Conservation (phyloP, 2,113 vertebrate species). For the Empidonax alnorum region DNA sequence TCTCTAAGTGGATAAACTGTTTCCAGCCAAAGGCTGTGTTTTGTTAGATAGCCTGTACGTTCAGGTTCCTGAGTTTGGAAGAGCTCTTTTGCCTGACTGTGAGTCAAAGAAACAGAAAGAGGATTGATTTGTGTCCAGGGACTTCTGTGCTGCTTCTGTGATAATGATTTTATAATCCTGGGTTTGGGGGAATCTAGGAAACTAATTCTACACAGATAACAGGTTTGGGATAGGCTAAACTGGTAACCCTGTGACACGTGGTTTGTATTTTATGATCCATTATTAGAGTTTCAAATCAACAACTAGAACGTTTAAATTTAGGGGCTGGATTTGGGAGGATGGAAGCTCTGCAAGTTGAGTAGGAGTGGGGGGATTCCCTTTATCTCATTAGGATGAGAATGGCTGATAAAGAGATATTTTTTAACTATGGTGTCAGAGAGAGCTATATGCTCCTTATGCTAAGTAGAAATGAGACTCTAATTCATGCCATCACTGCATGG, state of each 20-base stretch:
- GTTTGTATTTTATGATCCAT: neutral
- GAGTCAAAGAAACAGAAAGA: neutral
- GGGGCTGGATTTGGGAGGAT: neutral
- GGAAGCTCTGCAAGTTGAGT: neutral
- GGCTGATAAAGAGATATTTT: neutral
- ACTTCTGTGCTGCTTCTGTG: neutral
- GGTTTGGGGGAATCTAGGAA: neutral
- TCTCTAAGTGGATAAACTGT: neutral
- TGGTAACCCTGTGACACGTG: neutral
- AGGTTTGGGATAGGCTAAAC: neutral
- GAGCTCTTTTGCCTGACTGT: neutral
- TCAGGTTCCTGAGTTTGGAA: neutral
- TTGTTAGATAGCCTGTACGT: neutral
- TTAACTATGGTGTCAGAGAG: neutral
- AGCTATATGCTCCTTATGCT: neutral
- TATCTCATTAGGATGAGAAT: neutral
- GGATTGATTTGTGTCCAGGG: neutral
- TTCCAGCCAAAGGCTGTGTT: neutral
- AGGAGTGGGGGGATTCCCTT: neutral
- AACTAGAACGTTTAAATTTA: neutral
- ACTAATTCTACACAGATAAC: neutral
- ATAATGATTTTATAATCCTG: neutral
- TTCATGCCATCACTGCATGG: neutral
- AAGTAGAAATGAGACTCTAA: constrained; percentile 1
- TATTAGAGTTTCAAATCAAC: neutral